Base-by-base conservation (phyloP, 1,140 invertebrate species). In the Conus ventricosus region DNA sequence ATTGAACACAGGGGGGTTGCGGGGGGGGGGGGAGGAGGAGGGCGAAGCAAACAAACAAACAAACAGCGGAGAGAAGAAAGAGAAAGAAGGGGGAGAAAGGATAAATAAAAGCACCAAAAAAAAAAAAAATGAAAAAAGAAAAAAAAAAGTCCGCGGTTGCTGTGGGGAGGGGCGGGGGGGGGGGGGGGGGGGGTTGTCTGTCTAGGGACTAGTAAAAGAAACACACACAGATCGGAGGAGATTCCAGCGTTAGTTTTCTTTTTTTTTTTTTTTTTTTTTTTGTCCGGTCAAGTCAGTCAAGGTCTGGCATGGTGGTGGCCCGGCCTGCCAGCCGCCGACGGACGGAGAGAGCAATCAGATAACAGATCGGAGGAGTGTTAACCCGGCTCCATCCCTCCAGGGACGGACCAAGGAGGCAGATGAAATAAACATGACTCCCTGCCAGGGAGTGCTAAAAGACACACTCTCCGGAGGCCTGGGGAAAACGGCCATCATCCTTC, bases 391-490 rank as follows among this genome's bases (percentile, higher is more conserved):
- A 54, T 20, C 23, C 20, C 80, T 55, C 80, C 15, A 23, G 39
- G 51, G 80, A 23, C 11, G 23, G 63, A 5, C 39, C 75, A 78
- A 87, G 85, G 57, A 78, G 75, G 71, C 85, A 78, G 85, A 87
- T 87, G 85, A 87, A 87, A 87, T 75, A 87, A 87, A 87, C 85
- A 87, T 87, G 85, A 87, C 85, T 87, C 85, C 85, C 85, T 78
- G 67, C 85, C 71, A 75, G 54, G n/a, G 85, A 87, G 85, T 87
- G 85, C 85, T 87, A 87, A 87, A 87, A 87, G 85, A 87, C 78
- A 78, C 85, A 54, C 51, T 78, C 85, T 87, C 85, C 51, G 71
- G 85, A 87, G 85, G 54, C 71, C 10, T 5, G 11, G 85, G 63
- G 71, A 71, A 87, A 87, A 27, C 85, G 85, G 85, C 85, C 85